A percentile compares a stretch with the other conserved stretches of the same genome.
Evolutionary conservation across 1,140 invertebrate species (phyloP).

Genomic region (Zaprionus capensis): DNA sequence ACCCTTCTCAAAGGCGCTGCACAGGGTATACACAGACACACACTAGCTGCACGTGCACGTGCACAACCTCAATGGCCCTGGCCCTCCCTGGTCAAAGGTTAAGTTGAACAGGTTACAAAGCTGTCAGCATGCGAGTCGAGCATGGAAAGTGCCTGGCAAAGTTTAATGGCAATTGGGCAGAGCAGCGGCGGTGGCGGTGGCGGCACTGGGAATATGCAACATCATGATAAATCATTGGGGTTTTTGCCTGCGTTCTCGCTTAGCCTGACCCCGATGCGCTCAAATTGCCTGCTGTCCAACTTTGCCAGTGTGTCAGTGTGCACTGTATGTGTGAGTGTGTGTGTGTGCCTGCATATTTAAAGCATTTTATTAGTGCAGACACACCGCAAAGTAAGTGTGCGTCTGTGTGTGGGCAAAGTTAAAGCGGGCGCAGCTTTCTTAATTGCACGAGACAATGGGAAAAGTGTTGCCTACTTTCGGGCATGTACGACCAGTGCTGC

Average conservation of each 20-base stretch:
- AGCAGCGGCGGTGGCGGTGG: neutral
- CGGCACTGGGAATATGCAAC: slow-evolving; percentile 23
- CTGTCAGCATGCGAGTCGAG: slow-evolving; percentile 45
- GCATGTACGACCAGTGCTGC: slow-evolving; percentile 7
- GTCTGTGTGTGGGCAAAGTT: slow-evolving; percentile 18
- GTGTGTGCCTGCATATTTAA: slow-evolving; percentile 38
- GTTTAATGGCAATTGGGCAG: slow-evolving; percentile 28
- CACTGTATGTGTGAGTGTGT: neutral
- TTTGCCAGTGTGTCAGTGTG: neutral
- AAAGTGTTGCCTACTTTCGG: slow-evolving; percentile 50
- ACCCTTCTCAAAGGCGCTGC: neutral
- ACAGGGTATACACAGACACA: slow-evolving; percentile 10
- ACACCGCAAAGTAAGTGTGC: slow-evolving; percentile 15
- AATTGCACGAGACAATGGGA: slow-evolving; percentile 10
- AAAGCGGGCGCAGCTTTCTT: slow-evolving; percentile 2
- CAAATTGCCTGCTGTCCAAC: slow-evolving; percentile 31
- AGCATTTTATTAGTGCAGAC: slow-evolving; percentile 38
- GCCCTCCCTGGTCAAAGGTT: slow-evolving; percentile 37
- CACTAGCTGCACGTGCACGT: slow-evolving; percentile 14
- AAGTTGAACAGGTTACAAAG: slow-evolving; percentile 48
- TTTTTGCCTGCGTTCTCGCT: slow-evolving; percentile 22
- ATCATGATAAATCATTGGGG: slow-evolving; percentile 48
- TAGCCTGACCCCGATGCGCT: slow-evolving; percentile 26
- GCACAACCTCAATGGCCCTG: neutral
- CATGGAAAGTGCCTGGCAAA: slow-evolving; percentile 27